phyloP scores from a whole-genome alignment of 2,888 invertebrate species.

The Parnassius apollo region DNA sequence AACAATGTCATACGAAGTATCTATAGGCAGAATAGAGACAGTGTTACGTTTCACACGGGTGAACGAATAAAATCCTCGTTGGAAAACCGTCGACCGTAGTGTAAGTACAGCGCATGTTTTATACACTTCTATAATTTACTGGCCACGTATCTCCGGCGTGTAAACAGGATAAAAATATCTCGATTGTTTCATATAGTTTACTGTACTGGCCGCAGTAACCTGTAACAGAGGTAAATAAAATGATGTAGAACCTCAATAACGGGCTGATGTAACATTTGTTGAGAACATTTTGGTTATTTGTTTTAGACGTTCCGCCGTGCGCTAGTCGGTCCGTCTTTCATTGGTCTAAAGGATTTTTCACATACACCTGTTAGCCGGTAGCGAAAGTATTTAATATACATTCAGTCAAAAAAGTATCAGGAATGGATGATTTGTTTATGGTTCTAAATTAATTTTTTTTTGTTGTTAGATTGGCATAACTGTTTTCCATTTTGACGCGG shows the following conservation, averaged over 20 bases:
- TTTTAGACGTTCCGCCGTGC: constrained; percentile 57
- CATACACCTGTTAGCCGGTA: constrained; percentile 15
- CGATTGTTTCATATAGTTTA: constrained; percentile 67
- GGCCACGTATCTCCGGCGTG: constrained; percentile 42
- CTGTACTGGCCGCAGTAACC: constrained; percentile 64
- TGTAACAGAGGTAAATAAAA: constrained; percentile 72
- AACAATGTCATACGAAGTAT: constrained; percentile 19
- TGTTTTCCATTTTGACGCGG: too few relatives aligned
- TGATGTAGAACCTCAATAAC: constrained; percentile 76
- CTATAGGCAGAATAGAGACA: constrained; percentile 11
- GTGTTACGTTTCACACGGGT: constrained; percentile 2
- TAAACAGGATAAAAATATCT: constrained; percentile 63
- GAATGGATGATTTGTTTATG: too few relatives aligned
- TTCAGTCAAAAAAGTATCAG: too few relatives aligned
- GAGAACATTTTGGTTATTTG: constrained; percentile 73
- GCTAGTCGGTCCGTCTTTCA: constrained; percentile 69
- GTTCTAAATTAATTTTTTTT: too few relatives aligned
- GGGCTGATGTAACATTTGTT: constrained; percentile 60
- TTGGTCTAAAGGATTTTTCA: constrained; percentile 37
- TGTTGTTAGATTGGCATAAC: too few relatives aligned
- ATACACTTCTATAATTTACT: constrained; percentile 35
- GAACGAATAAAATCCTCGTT: constrained; percentile 11
- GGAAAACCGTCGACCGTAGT: constrained; percentile 1
- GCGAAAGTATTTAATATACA: not conserved
- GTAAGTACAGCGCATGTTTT: constrained; percentile 22